Evolutionary conservation across 2,797 vertebrate species (phyloP).

Genomic region (Sebastes glaucus): DNA sequence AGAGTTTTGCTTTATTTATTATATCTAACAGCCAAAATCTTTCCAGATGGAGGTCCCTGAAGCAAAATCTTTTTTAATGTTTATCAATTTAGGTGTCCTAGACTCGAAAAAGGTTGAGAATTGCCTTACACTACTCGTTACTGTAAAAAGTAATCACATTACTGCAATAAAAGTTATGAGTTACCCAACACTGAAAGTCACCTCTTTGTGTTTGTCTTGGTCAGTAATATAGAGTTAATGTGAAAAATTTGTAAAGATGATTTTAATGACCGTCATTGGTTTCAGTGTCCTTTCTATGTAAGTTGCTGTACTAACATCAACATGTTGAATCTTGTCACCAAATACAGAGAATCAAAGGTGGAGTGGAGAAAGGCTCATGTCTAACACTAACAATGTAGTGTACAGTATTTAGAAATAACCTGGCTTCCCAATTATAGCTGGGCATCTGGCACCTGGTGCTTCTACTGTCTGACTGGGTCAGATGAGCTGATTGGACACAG

Average conservation of each 20-base stretch:
- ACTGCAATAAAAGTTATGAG: background rate
- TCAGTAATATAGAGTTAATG: background rate
- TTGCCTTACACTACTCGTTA: background rate
- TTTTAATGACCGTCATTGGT: background rate
- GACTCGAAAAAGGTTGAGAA: too few relatives aligned
- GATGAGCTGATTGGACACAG: conserved; percentile 72
- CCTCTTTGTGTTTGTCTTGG: background rate
- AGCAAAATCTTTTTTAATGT: too few relatives aligned
- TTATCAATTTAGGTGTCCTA: too few relatives aligned
- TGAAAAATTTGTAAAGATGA: background rate
- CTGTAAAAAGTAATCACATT: background rate
- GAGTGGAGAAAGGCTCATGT: background rate
- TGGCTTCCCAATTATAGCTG: conserved; percentile 41
- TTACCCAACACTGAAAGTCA: background rate
- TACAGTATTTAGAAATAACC: conserved; percentile 48
- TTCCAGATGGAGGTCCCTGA: too few relatives aligned
- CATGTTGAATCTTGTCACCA: background rate
- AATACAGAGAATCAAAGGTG: background rate
- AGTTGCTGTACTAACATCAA: background rate
- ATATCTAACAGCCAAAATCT: too few relatives aligned
- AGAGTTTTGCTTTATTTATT: too few relatives aligned
- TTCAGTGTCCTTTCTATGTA: background rate
- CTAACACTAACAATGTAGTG: conserved; percentile 9
- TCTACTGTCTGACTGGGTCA: conserved; percentile 52
- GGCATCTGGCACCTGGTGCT: conserved; percentile 58